Base-by-base conservation (phyloP, 2,113 vertebrate species). In the Takifugu bimaculatus region DNA sequence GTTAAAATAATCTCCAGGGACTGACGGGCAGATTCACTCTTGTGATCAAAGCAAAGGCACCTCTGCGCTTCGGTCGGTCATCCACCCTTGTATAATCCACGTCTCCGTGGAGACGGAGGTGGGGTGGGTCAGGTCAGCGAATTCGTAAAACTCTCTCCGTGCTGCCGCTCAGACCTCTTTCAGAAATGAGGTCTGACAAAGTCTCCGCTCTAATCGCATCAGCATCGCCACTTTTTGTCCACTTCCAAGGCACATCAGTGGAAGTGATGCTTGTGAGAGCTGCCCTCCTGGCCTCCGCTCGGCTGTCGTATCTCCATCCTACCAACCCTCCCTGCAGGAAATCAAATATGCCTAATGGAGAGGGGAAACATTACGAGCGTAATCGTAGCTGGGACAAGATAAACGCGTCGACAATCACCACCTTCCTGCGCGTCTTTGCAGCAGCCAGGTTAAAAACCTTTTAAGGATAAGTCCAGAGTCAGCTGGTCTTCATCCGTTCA, bases 311-410 rank as follows among this genome's bases (percentile, higher is more conserved):
- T 83, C 79, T 71, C 55, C 45, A 47, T 60, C 65, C 73, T 64
- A 60, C 62, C 67, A 69, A 59, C 81, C 72, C 80, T 20, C 72
- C 60, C 78, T 60, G 74, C 57, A 47, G 83, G 85, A 86, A 90
- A 91, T 90, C 85, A 90, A 90, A 90, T 89, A 83, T 75, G 81
- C 82, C 90, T 90, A 90, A 90, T 90, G 87, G 88, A 86, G 65
- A 84, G 76, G 81, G 82, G 77, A 84, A 83, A 74, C 79, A 79
- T 82, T 83, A 83, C 26, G 50, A 60, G 63, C 83, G 82, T 84
- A 87, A 89, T 88, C 63, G 68, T 87, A 85, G 60, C 83, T 82
- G 63, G 63, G 73, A 84, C 14, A 54, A 79, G 84, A 87, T 86
- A 84, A 84, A 80, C 58, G 78, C 75, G 80, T 75, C 78, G 81